These are phyloP conservation scores for Hoplodrina blanda DNA, from an alignment of 2,888 invertebrate species.

Conservation along the genomic window DNA sequence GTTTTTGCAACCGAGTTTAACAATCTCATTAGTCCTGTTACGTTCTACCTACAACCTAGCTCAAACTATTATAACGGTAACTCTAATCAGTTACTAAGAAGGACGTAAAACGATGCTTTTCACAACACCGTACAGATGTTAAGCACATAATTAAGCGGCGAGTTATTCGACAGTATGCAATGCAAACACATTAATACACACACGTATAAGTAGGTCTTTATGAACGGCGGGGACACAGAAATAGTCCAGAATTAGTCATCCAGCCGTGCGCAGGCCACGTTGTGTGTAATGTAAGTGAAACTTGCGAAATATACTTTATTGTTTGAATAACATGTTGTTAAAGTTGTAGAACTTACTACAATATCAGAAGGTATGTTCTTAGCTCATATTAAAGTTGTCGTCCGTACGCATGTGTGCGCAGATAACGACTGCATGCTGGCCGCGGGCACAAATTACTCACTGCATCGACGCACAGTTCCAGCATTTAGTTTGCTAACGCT, in stretches of 20 bases:
- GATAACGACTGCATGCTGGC: constrained; percentile 2
- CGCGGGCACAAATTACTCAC: constrained; percentile 7
- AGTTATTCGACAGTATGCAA: constrained; percentile 54
- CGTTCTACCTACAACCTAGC: neutral
- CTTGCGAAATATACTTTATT: constrained; percentile 46
- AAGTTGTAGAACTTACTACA: constrained; percentile 1
- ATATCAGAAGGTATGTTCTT: neutral
- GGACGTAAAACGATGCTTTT: constrained; percentile 33
- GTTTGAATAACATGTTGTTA: constrained; percentile 16
- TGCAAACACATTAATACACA: constrained; percentile 53
- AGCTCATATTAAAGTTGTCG: neutral
- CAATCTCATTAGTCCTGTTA: neutral
- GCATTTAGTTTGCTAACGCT: neutral
- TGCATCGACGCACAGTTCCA: neutral
- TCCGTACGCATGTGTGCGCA: neutral
- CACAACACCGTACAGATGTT: constrained; percentile 45
- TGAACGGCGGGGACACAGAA: constrained; percentile 71
- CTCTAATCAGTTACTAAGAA: constrained; percentile 30
- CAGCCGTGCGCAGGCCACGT: constrained; percentile 45
- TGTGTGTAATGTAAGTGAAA: constrained; percentile 40
- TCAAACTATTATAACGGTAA: constrained; percentile 1
- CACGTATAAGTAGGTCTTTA: constrained; percentile 46
- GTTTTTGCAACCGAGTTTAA: neutral
- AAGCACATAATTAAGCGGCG: constrained; percentile 54
- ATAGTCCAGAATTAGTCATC: constrained; percentile 81